phyloP scores from a whole-genome alignment of 2,113 vertebrate species.

The Danionella cerebrum region DNA sequence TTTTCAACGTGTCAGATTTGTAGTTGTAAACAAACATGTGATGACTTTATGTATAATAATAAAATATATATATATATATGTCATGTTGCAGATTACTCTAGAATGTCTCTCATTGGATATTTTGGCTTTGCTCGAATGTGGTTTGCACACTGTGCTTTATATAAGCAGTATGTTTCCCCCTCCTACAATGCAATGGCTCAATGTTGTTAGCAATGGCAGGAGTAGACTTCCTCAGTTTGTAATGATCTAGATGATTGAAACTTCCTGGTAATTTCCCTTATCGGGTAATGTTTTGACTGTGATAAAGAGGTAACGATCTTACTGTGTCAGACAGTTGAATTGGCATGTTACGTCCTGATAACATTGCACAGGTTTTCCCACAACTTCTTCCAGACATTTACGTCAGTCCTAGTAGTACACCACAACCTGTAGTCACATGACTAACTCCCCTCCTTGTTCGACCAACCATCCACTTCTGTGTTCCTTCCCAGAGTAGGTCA shows the following conservation, averaged over 20 bases:
- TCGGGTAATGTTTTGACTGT: slow-evolving; percentile 50
- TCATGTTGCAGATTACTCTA: no score
- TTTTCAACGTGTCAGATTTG: no score
- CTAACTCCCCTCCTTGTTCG: background rate
- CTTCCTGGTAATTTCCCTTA: slow-evolving; percentile 56
- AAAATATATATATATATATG: no score
- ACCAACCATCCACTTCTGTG: slow-evolving; percentile 13
- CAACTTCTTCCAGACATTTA: no score
- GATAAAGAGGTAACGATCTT: slow-evolving; percentile 24
- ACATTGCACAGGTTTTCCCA: background rate
- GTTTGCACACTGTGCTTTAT: background rate
- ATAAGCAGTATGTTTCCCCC: background rate
- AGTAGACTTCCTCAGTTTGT: slow-evolving; percentile 40
- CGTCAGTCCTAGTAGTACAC: no score
- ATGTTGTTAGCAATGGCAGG: slow-evolving; percentile 11
- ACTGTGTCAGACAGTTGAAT: slow-evolving; percentile 29
- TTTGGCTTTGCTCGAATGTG: background rate
- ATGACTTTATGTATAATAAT: no score
- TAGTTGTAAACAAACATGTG: no score
- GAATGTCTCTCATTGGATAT: no score
- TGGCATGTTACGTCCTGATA: background rate
- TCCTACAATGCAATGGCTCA: background rate
- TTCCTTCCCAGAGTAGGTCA: no score
- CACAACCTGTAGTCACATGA: background rate
- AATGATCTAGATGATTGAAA: slow-evolving; percentile 52